Evolutionary conservation across 1,140 invertebrate species (phyloP).

Genomic region (Eupeodes corollae): DNA sequence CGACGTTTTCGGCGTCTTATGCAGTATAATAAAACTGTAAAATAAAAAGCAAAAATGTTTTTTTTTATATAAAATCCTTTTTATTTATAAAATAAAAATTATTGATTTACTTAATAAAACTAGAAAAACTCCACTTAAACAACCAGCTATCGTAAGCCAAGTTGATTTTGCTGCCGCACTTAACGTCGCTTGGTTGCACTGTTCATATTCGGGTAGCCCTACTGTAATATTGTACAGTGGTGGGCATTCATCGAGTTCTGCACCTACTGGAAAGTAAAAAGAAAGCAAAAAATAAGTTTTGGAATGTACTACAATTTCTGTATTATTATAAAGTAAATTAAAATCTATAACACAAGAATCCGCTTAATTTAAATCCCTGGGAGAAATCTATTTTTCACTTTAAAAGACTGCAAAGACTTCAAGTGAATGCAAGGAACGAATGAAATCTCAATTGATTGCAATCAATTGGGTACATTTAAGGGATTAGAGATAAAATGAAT

Average conservation of each 20-base stretch:
- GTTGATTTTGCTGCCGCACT: conserved; percentile 4
- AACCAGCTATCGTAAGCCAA: conserved; percentile 19
- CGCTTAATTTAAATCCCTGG: too few species aligned
- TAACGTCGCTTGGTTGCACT: not conserved
- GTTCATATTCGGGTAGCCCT: not conserved
- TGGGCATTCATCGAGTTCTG: too few species aligned
- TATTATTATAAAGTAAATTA: too few species aligned
- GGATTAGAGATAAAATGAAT: too few species aligned
- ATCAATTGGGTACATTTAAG: too few species aligned
- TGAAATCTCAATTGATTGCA: too few species aligned
- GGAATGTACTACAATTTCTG: conserved; percentile 13
- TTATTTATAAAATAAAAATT: not conserved
- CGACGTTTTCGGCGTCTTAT: conserved; percentile 13
- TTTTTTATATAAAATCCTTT: not conserved
- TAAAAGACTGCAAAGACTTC: too few species aligned
- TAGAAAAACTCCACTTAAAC: conserved; percentile 17
- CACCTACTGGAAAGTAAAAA: not conserved
- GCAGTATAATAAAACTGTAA: conserved; percentile 23
- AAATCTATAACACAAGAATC: too few species aligned
- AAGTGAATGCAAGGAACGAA: too few species aligned
- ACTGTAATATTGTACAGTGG: too few species aligned
- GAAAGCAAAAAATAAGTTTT: conserved; percentile 12
- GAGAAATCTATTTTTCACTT: too few species aligned
- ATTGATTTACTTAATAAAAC: conserved; percentile 11
- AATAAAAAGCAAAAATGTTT: not conserved